Evolutionary conservation across 2,797 vertebrate species (phyloP).

Genomic region (Odontamblyopus lacepedii): DNA sequence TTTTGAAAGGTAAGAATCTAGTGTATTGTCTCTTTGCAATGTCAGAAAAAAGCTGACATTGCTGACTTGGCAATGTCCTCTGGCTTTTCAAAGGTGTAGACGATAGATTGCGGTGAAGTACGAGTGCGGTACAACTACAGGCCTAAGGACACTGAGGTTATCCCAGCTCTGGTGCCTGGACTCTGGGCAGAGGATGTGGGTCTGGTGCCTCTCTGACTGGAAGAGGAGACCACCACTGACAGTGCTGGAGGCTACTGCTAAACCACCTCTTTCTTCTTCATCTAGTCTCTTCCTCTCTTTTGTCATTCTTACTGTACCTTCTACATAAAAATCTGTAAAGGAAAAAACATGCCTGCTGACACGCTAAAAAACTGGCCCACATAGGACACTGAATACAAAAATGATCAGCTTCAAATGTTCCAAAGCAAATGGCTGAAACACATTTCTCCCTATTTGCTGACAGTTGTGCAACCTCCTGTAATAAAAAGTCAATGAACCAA

Average conservation of each 20-base stretch:
- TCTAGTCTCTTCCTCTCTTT: slow-evolving; percentile 38
- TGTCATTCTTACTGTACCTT: slow-evolving; percentile 52
- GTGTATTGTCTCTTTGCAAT: slow-evolving; percentile 24
- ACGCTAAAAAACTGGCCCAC: slow-evolving; percentile 31
- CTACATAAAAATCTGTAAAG: slow-evolving; percentile 42
- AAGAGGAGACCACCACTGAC: slow-evolving; percentile 79
- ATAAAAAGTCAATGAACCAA: slow-evolving; percentile 93
- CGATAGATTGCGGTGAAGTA: slow-evolving; percentile 26
- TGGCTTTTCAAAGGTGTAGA: slow-evolving; percentile 51
- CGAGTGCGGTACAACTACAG: slow-evolving; percentile 51
- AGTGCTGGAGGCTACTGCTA: slow-evolving; percentile 69
- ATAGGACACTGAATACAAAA: slow-evolving; percentile 58
- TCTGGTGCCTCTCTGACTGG: slow-evolving; percentile 73
- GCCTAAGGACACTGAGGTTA: slow-evolving; percentile 59
- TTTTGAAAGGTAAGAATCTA: slow-evolving; percentile 9
- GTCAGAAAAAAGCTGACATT: slow-evolving; percentile 28
- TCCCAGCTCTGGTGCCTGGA: slow-evolving; percentile 53
- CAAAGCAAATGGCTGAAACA: slow-evolving; percentile 80
- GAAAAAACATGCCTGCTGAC: slow-evolving; percentile 53
- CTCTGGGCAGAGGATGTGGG: slow-evolving; percentile 56
- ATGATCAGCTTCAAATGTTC: slow-evolving; percentile 79
- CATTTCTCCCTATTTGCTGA: slow-evolving; percentile 79
- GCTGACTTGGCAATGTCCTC: slow-evolving; percentile 41
- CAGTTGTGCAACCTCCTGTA: slow-evolving; percentile 85
- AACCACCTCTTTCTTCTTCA: slow-evolving; percentile 62